These are phyloP conservation scores for Zoanthus sociatus DNA, from an alignment of 92 coral and sea anemone genomes.

Conservation along the genomic window DNA sequence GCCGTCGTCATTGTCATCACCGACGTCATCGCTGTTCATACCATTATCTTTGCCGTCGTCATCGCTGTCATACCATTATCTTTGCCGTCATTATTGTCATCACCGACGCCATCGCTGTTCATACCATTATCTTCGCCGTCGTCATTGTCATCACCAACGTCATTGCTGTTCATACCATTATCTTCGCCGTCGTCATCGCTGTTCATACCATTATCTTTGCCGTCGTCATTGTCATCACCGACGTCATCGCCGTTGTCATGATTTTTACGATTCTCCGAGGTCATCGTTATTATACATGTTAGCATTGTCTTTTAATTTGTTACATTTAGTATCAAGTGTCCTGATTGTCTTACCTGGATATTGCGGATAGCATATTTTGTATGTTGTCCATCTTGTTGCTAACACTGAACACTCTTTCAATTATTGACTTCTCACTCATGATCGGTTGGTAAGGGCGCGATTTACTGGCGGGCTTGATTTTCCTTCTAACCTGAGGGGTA, in stretches of 20 bases:
- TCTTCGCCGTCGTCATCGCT: too few species aligned
- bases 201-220: background rate
- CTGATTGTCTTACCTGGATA: slow-evolving; percentile 8
- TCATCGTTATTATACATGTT: background rate
- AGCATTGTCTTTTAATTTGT: background rate
- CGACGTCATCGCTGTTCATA: background rate
- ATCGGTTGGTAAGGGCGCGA: slow-evolving; percentile 28
- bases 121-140: background rate
- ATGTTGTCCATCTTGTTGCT: slow-evolving; percentile 51
- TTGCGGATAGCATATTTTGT: slow-evolving; percentile 25
- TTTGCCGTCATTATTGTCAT: background rate
- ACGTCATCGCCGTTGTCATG: too few species aligned
- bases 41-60: background rate
- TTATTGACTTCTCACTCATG: slow-evolving; percentile 35
- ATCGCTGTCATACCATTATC: background rate
- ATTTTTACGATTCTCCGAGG: too few species aligned
- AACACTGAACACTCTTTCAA: slow-evolving; percentile 38
- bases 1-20: background rate
- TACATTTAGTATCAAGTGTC: too few species aligned
- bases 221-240: background rate
- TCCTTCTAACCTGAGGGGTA: slow-evolving; percentile 17
- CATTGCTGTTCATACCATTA: background rate
- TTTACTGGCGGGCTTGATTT: slow-evolving; percentile 11
- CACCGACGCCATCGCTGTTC: background rate
- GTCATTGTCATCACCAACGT: background rate